phyloP scores from a whole-genome alignment of 2,797 vertebrate species.

The Discoglossus pictus region DNA sequence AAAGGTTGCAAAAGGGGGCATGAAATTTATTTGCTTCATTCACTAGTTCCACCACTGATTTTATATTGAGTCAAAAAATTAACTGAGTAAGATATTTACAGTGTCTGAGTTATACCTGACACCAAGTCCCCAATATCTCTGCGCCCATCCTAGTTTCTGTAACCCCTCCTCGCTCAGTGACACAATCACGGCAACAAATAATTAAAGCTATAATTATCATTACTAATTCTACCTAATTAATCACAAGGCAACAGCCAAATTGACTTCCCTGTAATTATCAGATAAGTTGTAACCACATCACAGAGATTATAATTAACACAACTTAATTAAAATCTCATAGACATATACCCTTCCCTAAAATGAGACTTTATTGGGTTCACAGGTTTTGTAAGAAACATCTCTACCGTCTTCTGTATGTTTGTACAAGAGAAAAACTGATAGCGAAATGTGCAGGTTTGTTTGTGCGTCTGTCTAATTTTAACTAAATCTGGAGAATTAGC shows the following conservation, averaged over 20 bases:
- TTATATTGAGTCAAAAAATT: no score
- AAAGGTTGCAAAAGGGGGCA: no score
- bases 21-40: no score
- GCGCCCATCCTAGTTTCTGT: conserved; percentile 23
- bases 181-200: conserved; percentile 71
- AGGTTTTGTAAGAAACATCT: conserved; percentile 40
- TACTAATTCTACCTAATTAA: conserved; percentile 84
- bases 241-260: conserved; percentile 81
- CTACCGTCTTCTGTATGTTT: conserved; percentile 19
- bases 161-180: conserved; percentile 57
- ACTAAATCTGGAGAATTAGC: no score
- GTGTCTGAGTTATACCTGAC: no score
- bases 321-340: conserved; percentile 84
- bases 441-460: neutral
- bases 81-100: no score
- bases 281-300: conserved; percentile 82
- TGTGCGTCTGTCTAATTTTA: neutral
- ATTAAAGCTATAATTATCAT: conserved; percentile 82
- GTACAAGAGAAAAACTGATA: neutral
- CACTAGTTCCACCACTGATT: no score
- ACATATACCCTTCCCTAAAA: conserved; percentile 72
- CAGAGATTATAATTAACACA: conserved; percentile 83
- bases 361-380: conserved; percentile 71
- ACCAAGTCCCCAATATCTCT: neutral
- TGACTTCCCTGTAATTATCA: conserved; percentile 83